Evolutionary conservation across 2,113 vertebrate species (phyloP).

Genomic region (Malurus melanocephalus): DNA sequence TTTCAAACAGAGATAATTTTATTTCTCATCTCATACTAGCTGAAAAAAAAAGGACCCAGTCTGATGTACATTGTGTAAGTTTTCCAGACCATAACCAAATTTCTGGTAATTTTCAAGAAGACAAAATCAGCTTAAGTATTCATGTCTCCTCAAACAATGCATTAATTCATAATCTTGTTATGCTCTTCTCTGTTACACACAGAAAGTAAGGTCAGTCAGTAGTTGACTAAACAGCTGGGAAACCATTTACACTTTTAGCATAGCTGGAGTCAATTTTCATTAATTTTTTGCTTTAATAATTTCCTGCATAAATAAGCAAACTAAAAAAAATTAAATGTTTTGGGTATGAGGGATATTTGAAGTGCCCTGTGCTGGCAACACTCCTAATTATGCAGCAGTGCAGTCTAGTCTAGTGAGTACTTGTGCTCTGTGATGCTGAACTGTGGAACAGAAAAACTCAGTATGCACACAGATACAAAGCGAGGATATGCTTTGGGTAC

Average conservation of each 20-base stretch:
- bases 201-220: not conserved
- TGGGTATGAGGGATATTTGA: not conserved
- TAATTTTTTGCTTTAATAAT: not conserved
- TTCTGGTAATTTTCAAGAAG: not conserved
- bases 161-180: not conserved
- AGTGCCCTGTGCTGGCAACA: not conserved
- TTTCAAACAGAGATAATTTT: not conserved
- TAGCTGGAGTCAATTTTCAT: not conserved
- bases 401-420: not conserved
- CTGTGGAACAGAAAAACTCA: not conserved
- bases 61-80: not conserved
- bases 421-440: not conserved
- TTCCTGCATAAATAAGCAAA: conserved; percentile 20
- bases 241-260: not conserved
- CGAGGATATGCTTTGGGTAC: not conserved
- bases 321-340: conserved; percentile 39
- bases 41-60: not conserved
- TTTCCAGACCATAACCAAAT: not conserved
- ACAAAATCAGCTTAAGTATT: not conserved
- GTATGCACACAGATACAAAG: not conserved
- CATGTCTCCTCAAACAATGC: not conserved
- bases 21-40: not conserved
- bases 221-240: not conserved
- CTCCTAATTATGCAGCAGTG: not conserved
- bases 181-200: not conserved